Base-by-base conservation (phyloP, 2,888 invertebrate species). In the Stegana nigrithorax region DNA sequence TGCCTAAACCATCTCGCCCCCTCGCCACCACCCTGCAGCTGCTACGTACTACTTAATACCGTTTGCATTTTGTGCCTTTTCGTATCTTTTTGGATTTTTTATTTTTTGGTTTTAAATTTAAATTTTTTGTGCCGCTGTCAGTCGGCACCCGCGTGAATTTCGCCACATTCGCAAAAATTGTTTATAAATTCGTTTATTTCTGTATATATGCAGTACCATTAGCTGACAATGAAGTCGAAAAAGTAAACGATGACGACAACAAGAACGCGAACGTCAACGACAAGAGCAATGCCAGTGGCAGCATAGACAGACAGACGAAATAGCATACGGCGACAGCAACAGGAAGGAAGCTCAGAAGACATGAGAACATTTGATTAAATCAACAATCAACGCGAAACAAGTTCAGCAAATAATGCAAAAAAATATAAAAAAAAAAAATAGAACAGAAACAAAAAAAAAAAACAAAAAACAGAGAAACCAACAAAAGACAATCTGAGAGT, bases 271-370 rank as follows among this genome's bases (percentile, higher is more conserved):
- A 25, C n/a, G 44, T 42, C 50, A 25, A 51, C 27, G 32, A 44
- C 44, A 14, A 59, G 50, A 12, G 8, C 32, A 14, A n/a, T 57
- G n/a, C 12, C 42, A 29, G 53, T 53, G 42, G 42, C 25, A 23
- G 36, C n/a, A 39, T 12, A 56, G 19, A 36, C 17, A 23, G 39
- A 56, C 4, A 6, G 8, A 14, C 45, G 17, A 8, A 10, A 14
- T 25, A 25, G 27, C 7, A 50, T 51, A 65, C 70, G 68, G 71
- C 78, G 71, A 71, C 71, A 69, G 71, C 73, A 71, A 62, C 80
- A 80, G 75, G 75, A 75, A 75, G 75, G 75, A 75, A 75, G 80
- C 80, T 73, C 73, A 3, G n/a, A 55, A 55, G 53, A 55, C 32
- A 55, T 55, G 53, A 55, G 53, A 55, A 55, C 80, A 78, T 73